A percentile compares a stretch with the other conserved stretches of the same genome.
These are phyloP conservation scores for Hydrotaea diabolus DNA, from an alignment of 2,888 invertebrate species.

Conservation along the genomic window DNA sequence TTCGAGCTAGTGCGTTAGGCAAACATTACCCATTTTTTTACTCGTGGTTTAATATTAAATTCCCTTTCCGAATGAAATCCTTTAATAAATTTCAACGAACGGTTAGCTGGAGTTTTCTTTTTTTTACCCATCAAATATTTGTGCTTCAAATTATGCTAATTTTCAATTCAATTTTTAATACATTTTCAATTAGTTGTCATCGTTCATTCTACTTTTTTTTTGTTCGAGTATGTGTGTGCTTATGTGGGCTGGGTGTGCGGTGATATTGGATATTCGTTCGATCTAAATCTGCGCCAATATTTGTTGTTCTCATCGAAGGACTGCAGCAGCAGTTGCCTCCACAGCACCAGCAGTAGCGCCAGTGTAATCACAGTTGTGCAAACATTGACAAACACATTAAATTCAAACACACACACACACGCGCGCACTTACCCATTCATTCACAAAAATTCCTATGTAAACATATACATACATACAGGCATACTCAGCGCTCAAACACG, in stretches of 20 bases:
- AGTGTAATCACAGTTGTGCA: conserved; percentile 37
- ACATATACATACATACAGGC: conserved; percentile 31
- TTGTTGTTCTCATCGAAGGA: conserved; percentile 20
- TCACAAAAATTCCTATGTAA: conserved; percentile 41
- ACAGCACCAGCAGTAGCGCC: conserved; percentile 1
- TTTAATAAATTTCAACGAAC: too few relatives aligned
- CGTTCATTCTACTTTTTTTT: neutral
- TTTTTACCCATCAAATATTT: neutral
- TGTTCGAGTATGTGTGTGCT: neutral
- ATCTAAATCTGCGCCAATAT: conserved; percentile 33
- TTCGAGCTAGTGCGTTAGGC: too few relatives aligned
- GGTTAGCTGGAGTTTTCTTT: neutral
- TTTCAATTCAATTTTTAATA: conserved; percentile 26
- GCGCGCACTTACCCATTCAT: neutral
- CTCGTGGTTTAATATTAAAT: too few relatives aligned
- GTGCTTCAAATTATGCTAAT: conserved; percentile 22
- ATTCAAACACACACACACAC: conserved; percentile 7
- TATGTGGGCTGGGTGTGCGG: neutral
- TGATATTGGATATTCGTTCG: conserved; percentile 5
- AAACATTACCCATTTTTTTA: too few relatives aligned
- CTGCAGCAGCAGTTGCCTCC: conserved; percentile 23
- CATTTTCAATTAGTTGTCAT: conserved; percentile 38
- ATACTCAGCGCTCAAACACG: conserved; percentile 10
- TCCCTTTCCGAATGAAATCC: too few relatives aligned
- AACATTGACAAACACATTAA: conserved; percentile 41